Evolutionary conservation across 2,797 vertebrate species (phyloP), one percentile per base, ranked within the genome.

Genomic region (Florisuga fusca): DNA sequence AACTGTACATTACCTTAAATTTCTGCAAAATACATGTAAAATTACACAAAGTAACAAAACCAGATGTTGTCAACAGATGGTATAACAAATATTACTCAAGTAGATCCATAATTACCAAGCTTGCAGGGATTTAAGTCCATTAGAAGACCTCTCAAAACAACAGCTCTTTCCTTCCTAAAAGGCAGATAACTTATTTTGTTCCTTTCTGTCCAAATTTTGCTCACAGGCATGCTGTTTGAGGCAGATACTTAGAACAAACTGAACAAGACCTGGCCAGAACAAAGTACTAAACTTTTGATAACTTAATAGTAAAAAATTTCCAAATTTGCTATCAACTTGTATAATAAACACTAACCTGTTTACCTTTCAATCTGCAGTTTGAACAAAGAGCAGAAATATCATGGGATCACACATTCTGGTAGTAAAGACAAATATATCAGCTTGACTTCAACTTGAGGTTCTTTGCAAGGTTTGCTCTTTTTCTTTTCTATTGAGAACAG

Each of bases 371-470:
- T 21, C 12, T 77, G 31, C 43, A 57, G 4, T 73, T 67, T 73
- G 20, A 92, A 57, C 7, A 15, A 72, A 91, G 31, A 57, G 50
- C n/a, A 68, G 12, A 74, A 90, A 54, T 2, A 82, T 34, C 11
- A 86, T 0, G 14, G 6, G 10, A 82, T 76, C 36, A 54, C 27
- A 41, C 3, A 19, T 38, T 68, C 36, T 46, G 15, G 19, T 14
- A 77, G 15, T 9, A 50, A 18, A 82, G 31, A 82, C 8, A 3
- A 83, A 45, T 7, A 4, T 10, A 64, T 23, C 57, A 54, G 27
- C n/a, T 55, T 61, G 29, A 74, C 10, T 61, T 48, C 29, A 87
- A 10, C 22, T 71, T 58, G 0, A 59, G 7, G 0, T 1, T 0
- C 22, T 82, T 38, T 61, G 20, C 66, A 33, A 29, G 4, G 17